Percentiles rank a stretch among this genome's conserved stretches.
These are phyloP conservation scores for Andrena trimmerana DNA, from an alignment of 2,888 invertebrate species.

Conservation along the genomic window DNA sequence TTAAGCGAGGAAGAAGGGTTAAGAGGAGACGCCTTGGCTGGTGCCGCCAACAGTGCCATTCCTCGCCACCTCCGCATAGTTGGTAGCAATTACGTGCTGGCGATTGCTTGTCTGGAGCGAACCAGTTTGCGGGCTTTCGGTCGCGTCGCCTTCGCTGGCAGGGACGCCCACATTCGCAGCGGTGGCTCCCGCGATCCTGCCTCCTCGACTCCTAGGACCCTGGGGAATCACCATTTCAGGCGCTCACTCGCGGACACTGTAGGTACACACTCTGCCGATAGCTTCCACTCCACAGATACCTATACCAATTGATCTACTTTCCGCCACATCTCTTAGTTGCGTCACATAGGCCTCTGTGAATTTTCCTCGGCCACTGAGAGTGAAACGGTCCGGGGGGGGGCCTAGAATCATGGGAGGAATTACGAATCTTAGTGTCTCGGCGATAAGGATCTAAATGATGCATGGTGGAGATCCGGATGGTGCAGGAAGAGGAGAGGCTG, in stretches of 20 bases:
- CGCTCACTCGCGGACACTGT: neutral
- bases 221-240: neutral
- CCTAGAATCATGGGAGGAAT: neutral
- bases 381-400: no score
- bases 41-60: slow-evolving; percentile 52
- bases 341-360: no score
- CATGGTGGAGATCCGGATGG: slow-evolving; percentile 10
- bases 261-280: neutral
- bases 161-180: slow-evolving; percentile 52
- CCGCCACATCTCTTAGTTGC: no score
- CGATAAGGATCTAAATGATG: slow-evolving; percentile 19
- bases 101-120: slow-evolving; percentile 69
- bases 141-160: slow-evolving; percentile 56
- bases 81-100: slow-evolving; percentile 64
- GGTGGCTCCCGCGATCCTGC: neutral
- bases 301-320: no score
- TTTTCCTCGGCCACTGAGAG: no score
- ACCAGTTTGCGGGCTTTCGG: slow-evolving; percentile 77
- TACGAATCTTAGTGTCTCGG: neutral
- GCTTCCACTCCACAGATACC: no score
- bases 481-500: slow-evolving; percentile 26
- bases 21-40: slow-evolving; percentile 52
- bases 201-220: neutral
- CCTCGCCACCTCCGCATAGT: slow-evolving; percentile 66
- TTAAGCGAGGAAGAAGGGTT: slow-evolving; percentile 64